Evolutionary conservation across 2,797 vertebrate genomes (phyloP).

Genomic region (Chelon labrosus): DNA sequence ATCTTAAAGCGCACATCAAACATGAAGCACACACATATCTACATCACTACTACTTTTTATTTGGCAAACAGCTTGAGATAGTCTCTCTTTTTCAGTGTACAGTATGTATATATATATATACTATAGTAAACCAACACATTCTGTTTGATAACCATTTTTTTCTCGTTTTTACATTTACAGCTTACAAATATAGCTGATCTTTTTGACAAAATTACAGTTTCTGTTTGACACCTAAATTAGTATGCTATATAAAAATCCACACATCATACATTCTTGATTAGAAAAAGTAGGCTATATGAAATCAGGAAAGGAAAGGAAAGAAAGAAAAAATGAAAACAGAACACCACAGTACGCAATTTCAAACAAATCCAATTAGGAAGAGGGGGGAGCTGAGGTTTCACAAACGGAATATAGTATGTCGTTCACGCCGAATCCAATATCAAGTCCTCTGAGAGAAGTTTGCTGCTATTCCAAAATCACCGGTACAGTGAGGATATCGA

Average conservation of each 20-base stretch:
- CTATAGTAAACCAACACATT: slow-evolving; percentile 86
- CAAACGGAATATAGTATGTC: slow-evolving; percentile 64
- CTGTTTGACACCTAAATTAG: slow-evolving; percentile 85
- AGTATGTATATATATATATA: slow-evolving; percentile 75
- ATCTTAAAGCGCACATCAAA: not conserved
- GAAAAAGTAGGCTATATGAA: slow-evolving; percentile 84
- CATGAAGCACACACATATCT: slow-evolving; percentile 48
- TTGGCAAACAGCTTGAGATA: slow-evolving; percentile 91
- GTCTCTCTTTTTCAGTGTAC: slow-evolving; percentile 87
- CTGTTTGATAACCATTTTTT: slow-evolving; percentile 85
- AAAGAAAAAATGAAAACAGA: slow-evolving; percentile 66
- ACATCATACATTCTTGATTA: slow-evolving; percentile 89
- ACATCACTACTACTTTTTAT: slow-evolving; percentile 86
- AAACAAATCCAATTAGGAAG: slow-evolving; percentile 73
- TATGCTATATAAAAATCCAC: slow-evolving; percentile 87
- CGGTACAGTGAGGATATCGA: slow-evolving; percentile 76
- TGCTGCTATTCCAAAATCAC: slow-evolving; percentile 71
- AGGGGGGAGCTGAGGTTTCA: slow-evolving; percentile 65
- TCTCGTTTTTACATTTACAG: slow-evolving; percentile 87
- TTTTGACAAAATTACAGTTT: slow-evolving; percentile 88
- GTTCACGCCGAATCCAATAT: slow-evolving; percentile 74
- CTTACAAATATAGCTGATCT: slow-evolving; percentile 92
- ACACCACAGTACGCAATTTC: slow-evolving; percentile 83
- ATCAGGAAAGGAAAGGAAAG: slow-evolving; percentile 73
- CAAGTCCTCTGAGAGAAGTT: slow-evolving; percentile 76